Evolutionary conservation across 2,797 vertebrate species (phyloP).

Genomic region (Saxicola maurus): DNA sequence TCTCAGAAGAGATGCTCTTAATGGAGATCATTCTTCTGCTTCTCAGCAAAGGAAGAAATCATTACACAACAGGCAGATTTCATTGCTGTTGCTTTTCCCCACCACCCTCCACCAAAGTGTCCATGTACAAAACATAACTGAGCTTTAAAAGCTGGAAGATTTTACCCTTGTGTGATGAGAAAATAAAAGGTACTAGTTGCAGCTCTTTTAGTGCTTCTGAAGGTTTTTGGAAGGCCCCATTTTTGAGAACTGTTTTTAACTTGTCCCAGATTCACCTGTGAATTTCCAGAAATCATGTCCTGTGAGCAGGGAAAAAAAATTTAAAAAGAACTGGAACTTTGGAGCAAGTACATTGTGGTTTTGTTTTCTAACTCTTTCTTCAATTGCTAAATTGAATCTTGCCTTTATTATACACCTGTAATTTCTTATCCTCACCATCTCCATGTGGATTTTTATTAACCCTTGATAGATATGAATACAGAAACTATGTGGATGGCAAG

Average conservation of each 20-base stretch:
- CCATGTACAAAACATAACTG: neutral
- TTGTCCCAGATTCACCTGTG: neutral
- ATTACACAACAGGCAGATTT: neutral
- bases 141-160: neutral
- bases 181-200: neutral
- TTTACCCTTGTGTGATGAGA: neutral
- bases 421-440: neutral
- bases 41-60: neutral
- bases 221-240: neutral
- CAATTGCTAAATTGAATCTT: neutral
- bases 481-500: neutral
- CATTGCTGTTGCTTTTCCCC: neutral
- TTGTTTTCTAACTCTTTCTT: neutral
- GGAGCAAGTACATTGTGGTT: neutral
- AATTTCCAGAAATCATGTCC: neutral
- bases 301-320: rapidly evolving
- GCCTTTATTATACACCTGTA: neutral
- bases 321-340: neutral
- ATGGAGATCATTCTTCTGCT: neutral
- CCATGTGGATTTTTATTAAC: neutral
- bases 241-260: neutral
- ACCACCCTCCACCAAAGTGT: rapidly evolving
- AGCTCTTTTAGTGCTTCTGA: neutral
- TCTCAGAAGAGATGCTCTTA: neutral
- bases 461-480: neutral